Evolutionary conservation across 2,888 invertebrate species (phyloP).

Genomic region (Cryptocephalus moraei): DNA sequence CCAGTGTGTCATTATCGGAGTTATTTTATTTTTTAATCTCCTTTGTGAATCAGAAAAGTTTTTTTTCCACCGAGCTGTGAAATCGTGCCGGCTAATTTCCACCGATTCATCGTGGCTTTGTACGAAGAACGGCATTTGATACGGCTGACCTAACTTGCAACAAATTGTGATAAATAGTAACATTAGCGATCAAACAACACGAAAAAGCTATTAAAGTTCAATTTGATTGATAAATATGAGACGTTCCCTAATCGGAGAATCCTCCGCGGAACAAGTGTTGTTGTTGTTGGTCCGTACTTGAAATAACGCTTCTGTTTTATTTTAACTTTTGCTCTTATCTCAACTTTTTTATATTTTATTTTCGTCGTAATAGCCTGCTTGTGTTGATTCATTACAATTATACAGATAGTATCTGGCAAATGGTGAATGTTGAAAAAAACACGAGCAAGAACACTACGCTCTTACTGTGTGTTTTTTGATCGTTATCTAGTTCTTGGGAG

Average conservation of each 20-base stretch:
- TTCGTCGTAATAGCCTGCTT: conserved; percentile 20
- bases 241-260: conserved; percentile 12
- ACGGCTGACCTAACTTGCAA: no score
- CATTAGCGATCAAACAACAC: conserved; percentile 8
- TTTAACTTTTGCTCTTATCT: conserved; percentile 16
- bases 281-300: conserved; percentile 12
- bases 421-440: conserved; percentile 14
- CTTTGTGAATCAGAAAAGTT: no score
- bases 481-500: background rate
- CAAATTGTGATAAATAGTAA: conserved; percentile 1
- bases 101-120: no score
- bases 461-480: conserved; percentile 2
- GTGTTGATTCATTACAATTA: conserved; percentile 23
- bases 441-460: conserved; percentile 9
- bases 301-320: conserved; percentile 20
- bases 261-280: conserved; percentile 18
- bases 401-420: conserved; percentile 21
- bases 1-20: no score
- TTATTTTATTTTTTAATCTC: no score
- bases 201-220: conserved; percentile 14
- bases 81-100: no score
- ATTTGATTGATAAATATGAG: conserved; percentile 13
- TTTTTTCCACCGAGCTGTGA: no score
- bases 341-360: conserved; percentile 17
- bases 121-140: no score